Conservation (phyloP, 1,140 invertebrate genomes). For the Drosophila erecta region DNA sequence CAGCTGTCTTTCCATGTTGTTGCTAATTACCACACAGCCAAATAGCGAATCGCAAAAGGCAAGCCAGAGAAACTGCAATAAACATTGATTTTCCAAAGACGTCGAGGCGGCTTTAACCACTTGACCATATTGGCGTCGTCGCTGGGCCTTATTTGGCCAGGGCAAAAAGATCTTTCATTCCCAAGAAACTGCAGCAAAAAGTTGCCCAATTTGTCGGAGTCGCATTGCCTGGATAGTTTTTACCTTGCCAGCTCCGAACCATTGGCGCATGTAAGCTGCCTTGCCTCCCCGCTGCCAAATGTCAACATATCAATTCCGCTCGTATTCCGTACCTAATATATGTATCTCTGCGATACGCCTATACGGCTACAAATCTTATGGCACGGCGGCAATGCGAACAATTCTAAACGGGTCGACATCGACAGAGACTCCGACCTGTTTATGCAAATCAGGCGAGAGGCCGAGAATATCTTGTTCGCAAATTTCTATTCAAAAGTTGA, state of each 20-base stretch:
- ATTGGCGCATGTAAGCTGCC: neutral
- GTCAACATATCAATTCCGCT: constrained; percentile 46
- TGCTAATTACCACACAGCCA: constrained; percentile 47
- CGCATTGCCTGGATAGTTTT: constrained; percentile 15
- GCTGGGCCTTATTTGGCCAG: constrained; percentile 28
- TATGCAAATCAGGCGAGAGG: constrained; percentile 47
- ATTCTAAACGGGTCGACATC: constrained; percentile 56
- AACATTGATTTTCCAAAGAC: constrained; percentile 50
- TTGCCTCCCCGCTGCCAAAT: constrained; percentile 24
- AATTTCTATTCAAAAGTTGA: constrained; percentile 56
- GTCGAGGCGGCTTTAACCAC: constrained; percentile 33
- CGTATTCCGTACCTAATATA: constrained; percentile 16
- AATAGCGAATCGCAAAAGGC: constrained; percentile 33
- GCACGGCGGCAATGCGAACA: constrained; percentile 45
- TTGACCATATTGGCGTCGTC: constrained; percentile 25
- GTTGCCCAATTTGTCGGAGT: constrained; percentile 29
- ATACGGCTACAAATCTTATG: constrained; percentile 35
- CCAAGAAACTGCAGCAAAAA: constrained; percentile 23
- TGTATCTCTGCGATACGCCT: constrained; percentile 29
- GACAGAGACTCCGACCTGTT: constrained; percentile 45
- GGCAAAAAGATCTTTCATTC: constrained; percentile 40
- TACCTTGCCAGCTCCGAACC: neutral
- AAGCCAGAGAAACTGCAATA: constrained; percentile 25
- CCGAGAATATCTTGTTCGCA: constrained; percentile 36
- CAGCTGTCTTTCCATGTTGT: constrained; percentile 14